phyloP scores from a whole-genome alignment of 2,113 vertebrate species.

The Oostethus manadensis region DNA sequence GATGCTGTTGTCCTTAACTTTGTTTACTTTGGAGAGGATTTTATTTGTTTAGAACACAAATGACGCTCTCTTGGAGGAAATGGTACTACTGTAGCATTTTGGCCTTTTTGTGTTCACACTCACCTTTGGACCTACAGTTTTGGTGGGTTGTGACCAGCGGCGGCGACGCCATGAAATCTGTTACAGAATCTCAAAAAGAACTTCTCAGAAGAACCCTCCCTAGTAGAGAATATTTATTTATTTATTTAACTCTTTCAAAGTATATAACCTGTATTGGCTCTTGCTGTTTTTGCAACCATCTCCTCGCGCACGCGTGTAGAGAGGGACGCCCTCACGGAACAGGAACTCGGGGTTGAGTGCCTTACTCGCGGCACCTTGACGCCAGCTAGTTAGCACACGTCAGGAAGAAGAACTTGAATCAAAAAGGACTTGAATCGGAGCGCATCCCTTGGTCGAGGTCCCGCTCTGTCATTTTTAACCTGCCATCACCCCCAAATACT shows the following conservation, averaged over 20 bases:
- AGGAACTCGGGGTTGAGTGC: conserved; percentile 51
- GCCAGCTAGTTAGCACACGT: conserved; percentile 20
- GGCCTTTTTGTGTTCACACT: conserved; percentile 18
- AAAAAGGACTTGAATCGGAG: conserved; percentile 13
- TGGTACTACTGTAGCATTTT: conserved; percentile 62
- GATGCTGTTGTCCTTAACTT: conserved; percentile 24
- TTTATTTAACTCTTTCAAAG: conserved; percentile 62
- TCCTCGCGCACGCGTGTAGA: neutral
- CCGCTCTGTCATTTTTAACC: conserved; percentile 20
- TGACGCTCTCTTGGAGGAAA: conserved; percentile 25
- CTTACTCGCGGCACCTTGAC: conserved; percentile 49
- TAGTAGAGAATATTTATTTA: conserved; percentile 69
- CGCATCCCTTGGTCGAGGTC: neutral
- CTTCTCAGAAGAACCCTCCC: conserved; percentile 42
- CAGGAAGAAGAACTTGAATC: conserved; percentile 1
- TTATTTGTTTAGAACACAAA: conserved; percentile 14
- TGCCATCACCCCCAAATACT: conserved; percentile 14
- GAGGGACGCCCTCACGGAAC: conserved; percentile 13
- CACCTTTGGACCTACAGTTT: conserved; percentile 42
- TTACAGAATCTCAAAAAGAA: conserved; percentile 16
- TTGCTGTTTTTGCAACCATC: conserved; percentile 6
- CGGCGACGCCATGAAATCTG: conserved; percentile 20
- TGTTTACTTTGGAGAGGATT: conserved; percentile 25
- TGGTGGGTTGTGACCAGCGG: conserved; percentile 11
- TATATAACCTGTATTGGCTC: neutral